These are phyloP conservation scores for Drosophila sucinea DNA, from an alignment of 1,140 invertebrate genomes.

Conservation along the genomic window DNA sequence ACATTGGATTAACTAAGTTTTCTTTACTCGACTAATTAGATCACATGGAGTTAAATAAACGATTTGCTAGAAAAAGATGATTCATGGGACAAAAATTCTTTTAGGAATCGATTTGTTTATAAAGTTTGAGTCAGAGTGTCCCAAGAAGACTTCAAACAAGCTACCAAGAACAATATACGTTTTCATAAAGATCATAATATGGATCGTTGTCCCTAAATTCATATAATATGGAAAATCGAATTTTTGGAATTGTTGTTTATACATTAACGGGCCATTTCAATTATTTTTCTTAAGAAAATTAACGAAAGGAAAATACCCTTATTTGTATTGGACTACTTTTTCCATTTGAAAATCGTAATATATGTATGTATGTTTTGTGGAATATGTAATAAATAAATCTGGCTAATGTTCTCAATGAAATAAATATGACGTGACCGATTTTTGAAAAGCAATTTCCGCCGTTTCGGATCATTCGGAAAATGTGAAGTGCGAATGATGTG, in stretches of 20 bases:
- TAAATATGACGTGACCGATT: constrained; percentile 71
- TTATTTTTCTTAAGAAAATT: not conserved
- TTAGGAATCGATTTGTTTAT: not conserved
- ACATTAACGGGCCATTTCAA: constrained; percentile 33
- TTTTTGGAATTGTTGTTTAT: constrained; percentile 14
- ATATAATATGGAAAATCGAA: not conserved
- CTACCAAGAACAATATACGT: too few relatives aligned
- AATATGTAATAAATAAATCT: constrained; percentile 46
- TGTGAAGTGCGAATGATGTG: constrained; percentile 57
- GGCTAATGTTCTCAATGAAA: constrained; percentile 75
- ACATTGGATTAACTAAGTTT: not conserved
- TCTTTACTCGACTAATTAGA: not conserved
- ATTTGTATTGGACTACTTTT: not conserved
- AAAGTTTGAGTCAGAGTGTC: not conserved
- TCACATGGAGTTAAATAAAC: not conserved
- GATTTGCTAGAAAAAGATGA: not conserved
- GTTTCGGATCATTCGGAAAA: constrained; percentile 35
- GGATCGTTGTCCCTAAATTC: not conserved
- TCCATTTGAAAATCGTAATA: constrained; percentile 21
- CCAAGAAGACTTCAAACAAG: too few relatives aligned
- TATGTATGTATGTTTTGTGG: constrained; percentile 18
- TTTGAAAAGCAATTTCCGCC: constrained; percentile 69
- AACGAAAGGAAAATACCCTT: not conserved
- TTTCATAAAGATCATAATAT: not conserved
- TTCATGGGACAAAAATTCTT: not conserved